A percentile compares a stretch with the other conserved stretches of the same genome.
phyloP scores from a whole-genome alignment of 1,140 invertebrate genomes.

The Ridgeia piscesae region DNA sequence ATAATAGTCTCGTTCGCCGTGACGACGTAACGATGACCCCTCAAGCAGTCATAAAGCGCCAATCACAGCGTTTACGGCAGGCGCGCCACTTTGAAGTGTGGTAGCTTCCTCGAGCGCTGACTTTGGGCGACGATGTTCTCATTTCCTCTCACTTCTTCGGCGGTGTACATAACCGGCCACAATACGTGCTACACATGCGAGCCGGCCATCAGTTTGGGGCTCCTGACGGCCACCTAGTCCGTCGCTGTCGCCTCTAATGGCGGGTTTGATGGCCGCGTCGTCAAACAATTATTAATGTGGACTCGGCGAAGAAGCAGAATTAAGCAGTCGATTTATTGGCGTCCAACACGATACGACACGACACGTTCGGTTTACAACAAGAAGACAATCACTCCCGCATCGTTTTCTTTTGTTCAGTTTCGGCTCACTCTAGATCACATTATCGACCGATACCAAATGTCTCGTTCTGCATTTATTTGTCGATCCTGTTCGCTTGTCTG shows the following conservation, averaged over 20 bases:
- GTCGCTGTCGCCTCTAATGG: background rate
- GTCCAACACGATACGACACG: background rate
- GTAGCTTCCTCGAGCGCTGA: background rate
- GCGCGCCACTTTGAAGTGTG: background rate
- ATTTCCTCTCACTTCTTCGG: background rate
- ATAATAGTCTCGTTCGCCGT: background rate
- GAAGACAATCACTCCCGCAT: background rate
- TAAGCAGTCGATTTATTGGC: background rate
- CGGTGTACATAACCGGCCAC: background rate
- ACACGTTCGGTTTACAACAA: background rate
- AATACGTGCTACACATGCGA: background rate
- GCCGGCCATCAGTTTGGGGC: background rate
- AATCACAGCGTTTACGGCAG: background rate
- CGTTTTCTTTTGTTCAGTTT: background rate
- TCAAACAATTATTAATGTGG: constrained; percentile 6
- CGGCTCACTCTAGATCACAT: background rate
- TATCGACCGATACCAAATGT: background rate
- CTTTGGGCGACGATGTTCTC: background rate
- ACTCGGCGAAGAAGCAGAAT: background rate
- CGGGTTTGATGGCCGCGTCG: background rate
- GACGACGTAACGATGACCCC: background rate
- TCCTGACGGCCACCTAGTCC: background rate
- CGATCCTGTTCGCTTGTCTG: too few relatives aligned
- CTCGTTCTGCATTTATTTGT: background rate
- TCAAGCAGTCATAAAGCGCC: background rate